Percentiles rank a stretch among this genome's conserved stretches.
Evolutionary conservation across 2,888 invertebrate genomes (phyloP).

Genomic region (Phaedon cochleariae): DNA sequence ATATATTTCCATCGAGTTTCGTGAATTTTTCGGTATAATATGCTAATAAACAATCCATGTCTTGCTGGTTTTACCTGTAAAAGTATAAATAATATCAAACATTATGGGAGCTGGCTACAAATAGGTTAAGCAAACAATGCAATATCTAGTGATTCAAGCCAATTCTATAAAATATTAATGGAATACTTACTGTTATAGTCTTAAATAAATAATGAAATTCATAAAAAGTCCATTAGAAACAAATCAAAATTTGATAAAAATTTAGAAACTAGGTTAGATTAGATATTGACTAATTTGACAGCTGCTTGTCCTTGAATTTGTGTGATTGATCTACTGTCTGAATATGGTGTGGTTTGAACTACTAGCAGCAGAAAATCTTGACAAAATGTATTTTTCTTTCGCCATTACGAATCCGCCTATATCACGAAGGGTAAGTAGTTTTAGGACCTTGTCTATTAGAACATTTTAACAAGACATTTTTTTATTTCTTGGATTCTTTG

Average conservation of each 20-base stretch:
- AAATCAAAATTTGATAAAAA: conserved; percentile 22
- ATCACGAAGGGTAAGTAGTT: no score
- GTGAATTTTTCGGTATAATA: conserved; percentile 52
- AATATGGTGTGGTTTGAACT: not conserved
- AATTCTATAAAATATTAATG: not conserved
- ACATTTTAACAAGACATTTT: no score
- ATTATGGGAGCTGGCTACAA: conserved; percentile 2
- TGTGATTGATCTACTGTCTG: not conserved
- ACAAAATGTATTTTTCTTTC: no score
- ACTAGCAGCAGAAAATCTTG: not conserved
- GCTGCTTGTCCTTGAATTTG: conserved; percentile 11
- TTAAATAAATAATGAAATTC: conserved; percentile 13
- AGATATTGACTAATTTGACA: conserved; percentile 30
- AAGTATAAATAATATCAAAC: conserved; percentile 17
- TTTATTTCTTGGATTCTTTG: no score
- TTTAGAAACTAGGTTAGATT: conserved; percentile 32
- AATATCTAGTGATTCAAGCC: not conserved
- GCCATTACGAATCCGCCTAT: no score
- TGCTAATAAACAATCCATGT: conserved; percentile 52
- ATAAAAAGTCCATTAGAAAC: conserved; percentile 40
- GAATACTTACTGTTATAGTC: conserved; percentile 13
- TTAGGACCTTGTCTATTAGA: no score
- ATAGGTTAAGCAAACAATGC: not conserved
- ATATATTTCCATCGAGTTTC: conserved; percentile 51
- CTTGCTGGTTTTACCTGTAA: conserved; percentile 20